Evolutionary conservation across 2,888 invertebrate species (phyloP).

Genomic region (Acleris holmiana): DNA sequence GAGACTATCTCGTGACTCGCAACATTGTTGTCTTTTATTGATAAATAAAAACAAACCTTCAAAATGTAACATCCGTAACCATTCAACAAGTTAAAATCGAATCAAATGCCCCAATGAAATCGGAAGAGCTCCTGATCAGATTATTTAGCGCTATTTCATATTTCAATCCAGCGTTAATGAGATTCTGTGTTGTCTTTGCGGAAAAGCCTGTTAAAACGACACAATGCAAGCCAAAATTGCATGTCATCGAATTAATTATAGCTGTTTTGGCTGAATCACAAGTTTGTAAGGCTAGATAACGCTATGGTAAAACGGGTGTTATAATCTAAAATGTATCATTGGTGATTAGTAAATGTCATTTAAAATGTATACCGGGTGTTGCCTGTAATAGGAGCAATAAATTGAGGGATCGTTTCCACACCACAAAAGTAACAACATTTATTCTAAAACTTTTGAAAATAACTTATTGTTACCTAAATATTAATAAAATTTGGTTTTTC

Average conservation of each 20-base stretch:
- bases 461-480: no score
- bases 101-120: conserved; percentile 5
- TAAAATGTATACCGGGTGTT: no score
- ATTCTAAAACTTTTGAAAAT: no score
- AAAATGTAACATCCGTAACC: neutral
- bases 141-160: conserved; percentile 17
- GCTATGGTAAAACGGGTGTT: neutral
- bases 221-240: conserved; percentile 26
- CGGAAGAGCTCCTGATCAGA: conserved; percentile 3
- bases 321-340: no score
- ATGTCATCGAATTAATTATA: conserved; percentile 20
- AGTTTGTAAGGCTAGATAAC: conserved; percentile 8
- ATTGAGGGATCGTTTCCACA: no score
- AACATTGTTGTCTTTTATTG: no score
- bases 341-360: no score
- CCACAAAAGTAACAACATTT: no score
- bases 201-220: conserved; percentile 27
- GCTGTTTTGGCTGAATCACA: conserved; percentile 2
- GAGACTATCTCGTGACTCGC: no score
- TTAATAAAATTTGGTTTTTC: no score
- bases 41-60: no score
- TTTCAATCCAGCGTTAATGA: conserved; percentile 23
- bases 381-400: no score
- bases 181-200: conserved; percentile 28
- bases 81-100: conserved; percentile 10